These are phyloP conservation scores for Sturnus vulgaris DNA, from an alignment of 2,113 vertebrate genomes.

Conservation along the genomic window DNA sequence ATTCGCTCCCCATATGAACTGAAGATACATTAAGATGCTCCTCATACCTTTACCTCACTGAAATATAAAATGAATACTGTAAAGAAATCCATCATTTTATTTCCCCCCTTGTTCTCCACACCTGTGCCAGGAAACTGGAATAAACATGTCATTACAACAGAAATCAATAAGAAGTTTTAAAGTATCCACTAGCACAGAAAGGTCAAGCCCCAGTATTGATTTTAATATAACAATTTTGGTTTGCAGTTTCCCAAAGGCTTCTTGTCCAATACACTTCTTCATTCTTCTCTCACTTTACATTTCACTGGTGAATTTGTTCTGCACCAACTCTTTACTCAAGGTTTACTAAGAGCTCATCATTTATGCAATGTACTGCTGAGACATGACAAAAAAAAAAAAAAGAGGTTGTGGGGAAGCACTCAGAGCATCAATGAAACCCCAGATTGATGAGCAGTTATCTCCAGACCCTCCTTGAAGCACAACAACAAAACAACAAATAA, in stretches of 20 bases:
- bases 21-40: neutral
- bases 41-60: neutral
- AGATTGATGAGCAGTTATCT: neutral
- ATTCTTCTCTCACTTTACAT: slow-evolving; percentile 67
- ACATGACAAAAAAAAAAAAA: neutral
- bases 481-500: neutral
- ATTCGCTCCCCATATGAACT: neutral
- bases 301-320: slow-evolving; percentile 28
- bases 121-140: slow-evolving; percentile 69
- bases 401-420: neutral
- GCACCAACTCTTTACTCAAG: neutral
- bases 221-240: slow-evolving; percentile 71
- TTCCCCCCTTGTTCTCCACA: slow-evolving; percentile 45
- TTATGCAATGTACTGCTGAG: neutral
- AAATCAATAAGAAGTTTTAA: slow-evolving; percentile 75
- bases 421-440: neutral
- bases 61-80: slow-evolving; percentile 20
- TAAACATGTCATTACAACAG: slow-evolving; percentile 77
- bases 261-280: slow-evolving; percentile 68
- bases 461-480: neutral
- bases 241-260: slow-evolving; percentile 70
- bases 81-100: slow-evolving; percentile 42
- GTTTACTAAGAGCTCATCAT: slow-evolving; percentile 19
- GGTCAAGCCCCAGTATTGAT: slow-evolving; percentile 74
- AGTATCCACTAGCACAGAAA: slow-evolving; percentile 68